Conservation (phyloP, 2,888 invertebrate genomes). For the Eilema griseolum region DNA sequence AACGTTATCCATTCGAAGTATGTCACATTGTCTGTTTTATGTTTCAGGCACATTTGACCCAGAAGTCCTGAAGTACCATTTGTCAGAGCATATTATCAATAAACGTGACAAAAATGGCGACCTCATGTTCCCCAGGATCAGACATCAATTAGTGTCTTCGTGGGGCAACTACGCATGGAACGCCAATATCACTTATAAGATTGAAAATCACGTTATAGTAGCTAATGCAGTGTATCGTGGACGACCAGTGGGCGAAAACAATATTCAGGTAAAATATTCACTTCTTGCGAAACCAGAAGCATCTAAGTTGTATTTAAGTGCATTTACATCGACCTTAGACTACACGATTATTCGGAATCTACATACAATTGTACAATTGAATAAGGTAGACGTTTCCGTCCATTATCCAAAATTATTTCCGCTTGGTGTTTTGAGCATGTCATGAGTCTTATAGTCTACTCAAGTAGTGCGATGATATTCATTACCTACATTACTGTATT, state of each 20-base stretch:
- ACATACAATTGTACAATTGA: not conserved
- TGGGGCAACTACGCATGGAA: constrained; percentile 94
- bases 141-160: constrained; percentile 89
- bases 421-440: too few relatives aligned
- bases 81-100: constrained; percentile 82
- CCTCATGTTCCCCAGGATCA: constrained; percentile 89
- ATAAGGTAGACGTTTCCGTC: not conserved
- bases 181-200: constrained; percentile 84
- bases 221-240: constrained; percentile 90
- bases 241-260: constrained; percentile 89
- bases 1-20: not conserved
- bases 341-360: not conserved
- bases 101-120: constrained; percentile 87
- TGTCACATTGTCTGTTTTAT: not conserved
- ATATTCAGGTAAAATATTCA: constrained; percentile 89
- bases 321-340: not conserved
- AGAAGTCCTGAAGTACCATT: constrained; percentile 82
- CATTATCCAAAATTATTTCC: not conserved
- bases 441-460: too few relatives aligned
- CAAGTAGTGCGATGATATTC: too few relatives aligned
- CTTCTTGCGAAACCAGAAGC: not conserved
- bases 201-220: constrained; percentile 90
- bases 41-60: constrained; percentile 79
- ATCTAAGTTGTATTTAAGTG: not conserved
- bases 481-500: not conserved